phyloP scores from a whole-genome alignment of 2,888 invertebrate genomes.

The Oegoconia quadripuncta region DNA sequence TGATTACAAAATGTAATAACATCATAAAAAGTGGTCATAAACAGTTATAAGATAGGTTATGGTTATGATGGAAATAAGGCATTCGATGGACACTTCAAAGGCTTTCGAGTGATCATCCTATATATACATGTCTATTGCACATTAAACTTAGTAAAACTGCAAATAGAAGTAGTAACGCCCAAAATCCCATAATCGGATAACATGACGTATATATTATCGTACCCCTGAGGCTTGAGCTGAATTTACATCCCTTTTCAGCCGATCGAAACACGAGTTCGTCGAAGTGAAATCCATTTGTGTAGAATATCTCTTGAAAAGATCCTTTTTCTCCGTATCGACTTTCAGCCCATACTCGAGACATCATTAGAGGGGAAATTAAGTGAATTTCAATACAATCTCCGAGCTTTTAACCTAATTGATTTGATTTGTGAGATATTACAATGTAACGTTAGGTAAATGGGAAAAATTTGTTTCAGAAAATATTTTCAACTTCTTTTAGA shows the following conservation, averaged over 20 bases:
- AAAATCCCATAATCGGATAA: constrained; percentile 29
- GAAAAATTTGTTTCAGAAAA: too few species aligned
- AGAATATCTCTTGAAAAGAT: constrained; percentile 15
- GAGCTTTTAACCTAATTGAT: not conserved
- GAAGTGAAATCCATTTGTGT: constrained; percentile 25
- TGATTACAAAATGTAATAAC: too few species aligned
- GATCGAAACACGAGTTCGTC: constrained; percentile 19
- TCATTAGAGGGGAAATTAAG: not conserved
- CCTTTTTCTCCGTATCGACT: not conserved
- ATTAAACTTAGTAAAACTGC: not conserved
- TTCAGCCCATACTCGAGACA: not conserved
- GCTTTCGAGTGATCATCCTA: constrained; percentile 2
- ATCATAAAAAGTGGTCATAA: too few species aligned
- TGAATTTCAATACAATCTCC: not conserved
- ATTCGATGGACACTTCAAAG: constrained; percentile 1
- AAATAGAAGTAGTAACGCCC: constrained; percentile 2
- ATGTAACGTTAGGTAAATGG: too few species aligned
- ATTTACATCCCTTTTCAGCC: constrained; percentile 27
- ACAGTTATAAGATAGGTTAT: too few species aligned
- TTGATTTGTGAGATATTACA: too few species aligned
- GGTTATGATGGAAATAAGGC: too few species aligned
- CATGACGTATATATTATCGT: constrained; percentile 24
- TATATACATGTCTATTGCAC: not conserved
- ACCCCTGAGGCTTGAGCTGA: constrained; percentile 16
- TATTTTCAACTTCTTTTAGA: too few species aligned